A percentile compares a stretch with the other conserved stretches of the same genome.
Conservation (phyloP, 2,113 vertebrate genomes). For the mouse (Mus musculus) region GRCm39 chr17:73118501-73119000, state of each 20-base stretch:
- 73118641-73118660: background rate
- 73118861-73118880: too few species aligned
- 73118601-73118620: slow-evolving; percentile 2
- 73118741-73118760: background rate
- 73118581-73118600: background rate
- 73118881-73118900: background rate
- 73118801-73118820: background rate
- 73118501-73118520: background rate
- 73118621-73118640: background rate
- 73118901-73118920: background rate
- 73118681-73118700: background rate
- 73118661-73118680: background rate
- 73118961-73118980: background rate
- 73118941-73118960: background rate
- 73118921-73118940: background rate
- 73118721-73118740: background rate
- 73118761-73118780: background rate
- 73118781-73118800: background rate
- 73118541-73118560: background rate
- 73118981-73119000: background rate
- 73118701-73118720: background rate
- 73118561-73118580: background rate
- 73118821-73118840: too few species aligned
- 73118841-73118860: background rate
- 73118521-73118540: background rate